Conservation (phyloP, 2,888 invertebrate genomes). For the Clivina fossor region DNA sequence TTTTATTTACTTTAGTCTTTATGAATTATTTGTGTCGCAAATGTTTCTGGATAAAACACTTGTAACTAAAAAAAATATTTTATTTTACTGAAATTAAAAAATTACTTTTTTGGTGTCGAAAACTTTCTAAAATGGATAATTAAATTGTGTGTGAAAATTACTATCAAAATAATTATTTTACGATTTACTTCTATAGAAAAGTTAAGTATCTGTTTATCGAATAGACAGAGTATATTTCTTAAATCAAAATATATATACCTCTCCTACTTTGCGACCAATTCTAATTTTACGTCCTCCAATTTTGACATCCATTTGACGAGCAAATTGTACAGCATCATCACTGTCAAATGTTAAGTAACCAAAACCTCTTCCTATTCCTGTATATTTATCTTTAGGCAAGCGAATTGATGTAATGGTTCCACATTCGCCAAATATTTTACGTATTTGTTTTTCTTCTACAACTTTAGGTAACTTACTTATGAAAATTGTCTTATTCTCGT, state of each 20-base stretch:
- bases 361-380: conserved; percentile 75
- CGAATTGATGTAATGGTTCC: conserved; percentile 71
- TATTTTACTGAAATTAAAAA: no score
- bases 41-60: no score
- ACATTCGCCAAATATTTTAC: conserved; percentile 68
- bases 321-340: conserved; percentile 66
- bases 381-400: conserved; percentile 66
- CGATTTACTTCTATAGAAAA: conserved; percentile 15
- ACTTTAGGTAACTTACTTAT: conserved; percentile 74
- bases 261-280: conserved; percentile 49
- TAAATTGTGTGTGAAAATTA: no score
- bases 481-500: conserved; percentile 68
- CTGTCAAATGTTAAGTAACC: conserved; percentile 75
- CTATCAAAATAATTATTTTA: neutral
- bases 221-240: no score
- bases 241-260: no score
- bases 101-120: no score
- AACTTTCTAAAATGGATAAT: no score
- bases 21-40: no score
- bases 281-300: conserved; percentile 63
- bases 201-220: no score
- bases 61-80: no score
- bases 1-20: no score
- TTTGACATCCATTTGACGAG: conserved; percentile 63
- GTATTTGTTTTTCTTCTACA: conserved; percentile 67